Percentiles rank a stretch among this genome's conserved stretches.
phyloP scores from a whole-genome alignment of 37 sponge, comb jelly and placozoan species.

The Lycopodina hypogea region DNA sequence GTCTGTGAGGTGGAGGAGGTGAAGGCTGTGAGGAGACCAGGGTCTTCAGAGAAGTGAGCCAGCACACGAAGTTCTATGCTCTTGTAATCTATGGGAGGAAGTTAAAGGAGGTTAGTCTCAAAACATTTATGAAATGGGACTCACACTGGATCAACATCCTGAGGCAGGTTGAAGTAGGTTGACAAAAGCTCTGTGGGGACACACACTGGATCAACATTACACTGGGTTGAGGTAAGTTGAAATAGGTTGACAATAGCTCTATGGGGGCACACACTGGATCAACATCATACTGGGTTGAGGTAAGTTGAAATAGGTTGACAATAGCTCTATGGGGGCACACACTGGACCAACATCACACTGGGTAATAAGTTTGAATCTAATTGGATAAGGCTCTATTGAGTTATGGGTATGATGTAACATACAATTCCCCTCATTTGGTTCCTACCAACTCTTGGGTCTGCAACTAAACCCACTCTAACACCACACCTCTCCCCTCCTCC shows the following conservation, averaged over 20 bases:
- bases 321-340: too few relatives aligned
- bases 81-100: constrained; percentile 56
- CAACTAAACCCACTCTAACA: too few relatives aligned
- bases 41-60: constrained; percentile 76
- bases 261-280: too few relatives aligned
- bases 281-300: too few relatives aligned
- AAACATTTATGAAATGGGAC: background rate
- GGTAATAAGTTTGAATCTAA: too few relatives aligned
- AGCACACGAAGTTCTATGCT: constrained; percentile 84
- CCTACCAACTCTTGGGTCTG: too few relatives aligned
- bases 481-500: too few relatives aligned
- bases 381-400: background rate
- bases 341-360: too few relatives aligned
- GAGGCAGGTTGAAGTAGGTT: background rate
- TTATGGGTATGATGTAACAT: too few relatives aligned
- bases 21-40: constrained; percentile 31
- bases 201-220: background rate
- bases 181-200: background rate
- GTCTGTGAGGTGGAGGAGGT: background rate
- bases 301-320: too few relatives aligned
- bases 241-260: too few relatives aligned
- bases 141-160: background rate
- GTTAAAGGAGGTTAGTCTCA: background rate
- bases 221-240: background rate
- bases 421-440: too few relatives aligned